phyloP scores from a whole-genome alignment of 1,140 invertebrate genomes.

The Ectropis grisescens region DNA sequence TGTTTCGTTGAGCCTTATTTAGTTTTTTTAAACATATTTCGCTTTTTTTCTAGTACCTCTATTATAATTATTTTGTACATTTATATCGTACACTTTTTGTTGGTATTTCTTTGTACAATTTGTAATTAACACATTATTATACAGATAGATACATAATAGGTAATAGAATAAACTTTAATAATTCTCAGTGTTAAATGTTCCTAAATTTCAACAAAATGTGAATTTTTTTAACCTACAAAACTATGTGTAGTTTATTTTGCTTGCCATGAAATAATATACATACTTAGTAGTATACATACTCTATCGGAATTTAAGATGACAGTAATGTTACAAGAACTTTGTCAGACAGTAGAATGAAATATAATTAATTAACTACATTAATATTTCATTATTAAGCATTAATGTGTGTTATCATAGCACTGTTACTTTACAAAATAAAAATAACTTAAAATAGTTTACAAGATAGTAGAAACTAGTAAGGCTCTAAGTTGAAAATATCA shows the following conservation, averaged over 20 bases:
- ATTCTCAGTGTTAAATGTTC: slow-evolving; percentile 68
- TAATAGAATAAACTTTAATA: slow-evolving; percentile 60
- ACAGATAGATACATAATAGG: slow-evolving; percentile 46
- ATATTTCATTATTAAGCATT: too few relatives aligned
- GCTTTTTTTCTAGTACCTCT: too few relatives aligned
- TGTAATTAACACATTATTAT: slow-evolving; percentile 26
- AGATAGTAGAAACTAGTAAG: too few relatives aligned
- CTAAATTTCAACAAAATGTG: slow-evolving; percentile 63
- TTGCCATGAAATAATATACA: slow-evolving; percentile 41
- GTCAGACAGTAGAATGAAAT: too few relatives aligned
- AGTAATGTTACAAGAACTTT: too few relatives aligned
- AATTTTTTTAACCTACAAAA: slow-evolving; percentile 39
- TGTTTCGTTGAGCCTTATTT: slow-evolving; percentile 27
- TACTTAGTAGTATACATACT: not conserved
- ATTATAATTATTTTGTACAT: slow-evolving; percentile 29
- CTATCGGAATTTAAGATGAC: too few relatives aligned
- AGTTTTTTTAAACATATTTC: slow-evolving; percentile 16
- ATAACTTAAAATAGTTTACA: too few relatives aligned
- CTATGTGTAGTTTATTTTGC: slow-evolving; percentile 39
- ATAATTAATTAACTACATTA: too few relatives aligned
- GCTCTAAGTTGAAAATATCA: too few relatives aligned
- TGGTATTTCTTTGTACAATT: not conserved
- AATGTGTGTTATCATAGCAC: too few relatives aligned
- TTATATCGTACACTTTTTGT: slow-evolving; percentile 13
- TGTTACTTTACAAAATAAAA: too few relatives aligned